Conservation (phyloP, 1,140 invertebrate genomes). For the Schlechtendalia chinensis region DNA sequence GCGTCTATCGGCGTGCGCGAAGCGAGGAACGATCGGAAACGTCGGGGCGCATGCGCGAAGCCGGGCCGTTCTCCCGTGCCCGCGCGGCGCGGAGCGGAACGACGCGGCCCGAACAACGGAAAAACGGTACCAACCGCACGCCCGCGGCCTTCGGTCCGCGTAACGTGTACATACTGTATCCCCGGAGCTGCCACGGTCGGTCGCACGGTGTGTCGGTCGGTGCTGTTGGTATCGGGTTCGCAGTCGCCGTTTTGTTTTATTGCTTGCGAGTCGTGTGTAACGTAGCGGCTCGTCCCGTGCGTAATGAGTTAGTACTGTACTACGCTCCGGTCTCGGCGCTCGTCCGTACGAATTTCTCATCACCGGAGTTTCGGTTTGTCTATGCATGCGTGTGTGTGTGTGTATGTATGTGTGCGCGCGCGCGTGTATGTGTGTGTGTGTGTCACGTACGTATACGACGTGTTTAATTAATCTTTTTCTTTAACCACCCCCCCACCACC, state of each 20-base stretch:
- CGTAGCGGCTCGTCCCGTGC: too few species aligned
- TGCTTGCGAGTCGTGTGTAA: neutral
- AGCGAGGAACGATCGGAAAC: neutral
- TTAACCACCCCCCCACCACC: neutral
- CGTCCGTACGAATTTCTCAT: too few species aligned
- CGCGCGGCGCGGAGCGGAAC: neutral
- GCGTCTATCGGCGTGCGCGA: neutral
- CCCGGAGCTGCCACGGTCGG: constrained; percentile 37
- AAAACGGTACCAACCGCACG: constrained; percentile 13
- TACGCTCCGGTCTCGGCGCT: too few species aligned
- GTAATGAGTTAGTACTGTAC: too few species aligned
- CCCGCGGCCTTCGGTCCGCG: constrained; percentile 21
- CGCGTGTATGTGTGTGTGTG: constrained; percentile 10
- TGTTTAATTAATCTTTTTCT: neutral
- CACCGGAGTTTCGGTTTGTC: too few species aligned
- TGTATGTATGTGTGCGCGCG: neutral
- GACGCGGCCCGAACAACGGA: neutral
- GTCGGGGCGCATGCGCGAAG: neutral
- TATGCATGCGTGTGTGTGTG: neutral
- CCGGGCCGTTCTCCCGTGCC: neutral
- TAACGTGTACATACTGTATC: constrained; percentile 38
- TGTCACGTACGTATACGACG: neutral
- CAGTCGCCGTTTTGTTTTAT: constrained; percentile 32
- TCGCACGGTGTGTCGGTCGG: too few species aligned
- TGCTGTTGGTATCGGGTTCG: constrained; percentile 11